phyloP scores from a whole-genome alignment of 2,797 vertebrate genomes.

The Sebastes wilsoni region DNA sequence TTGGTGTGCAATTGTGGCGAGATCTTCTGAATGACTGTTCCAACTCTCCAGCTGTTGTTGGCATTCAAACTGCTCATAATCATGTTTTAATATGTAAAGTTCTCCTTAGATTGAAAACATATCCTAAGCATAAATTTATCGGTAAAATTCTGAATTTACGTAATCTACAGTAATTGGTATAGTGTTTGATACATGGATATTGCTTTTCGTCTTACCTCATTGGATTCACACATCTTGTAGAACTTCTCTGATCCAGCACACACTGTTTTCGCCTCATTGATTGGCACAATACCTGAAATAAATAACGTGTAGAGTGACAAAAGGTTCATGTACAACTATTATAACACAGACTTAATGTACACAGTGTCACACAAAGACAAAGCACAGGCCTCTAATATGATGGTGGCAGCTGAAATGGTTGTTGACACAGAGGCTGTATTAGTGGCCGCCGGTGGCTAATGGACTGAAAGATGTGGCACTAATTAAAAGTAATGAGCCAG shows the following conservation, averaged over 20 bases:
- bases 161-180: background rate
- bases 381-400: background rate
- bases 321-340: background rate
- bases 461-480: constrained; percentile 33
- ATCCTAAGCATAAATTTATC: background rate
- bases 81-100: background rate
- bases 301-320: background rate
- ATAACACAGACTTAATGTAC: background rate
- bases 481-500: constrained; percentile 48
- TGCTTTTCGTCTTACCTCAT: constrained; percentile 84
- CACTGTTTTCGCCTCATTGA: constrained; percentile 92
- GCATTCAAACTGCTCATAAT: background rate
- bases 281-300: constrained; percentile 90
- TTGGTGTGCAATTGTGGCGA: background rate
- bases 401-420: constrained; percentile 7
- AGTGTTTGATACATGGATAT: background rate
- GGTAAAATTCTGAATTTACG: background rate
- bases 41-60: background rate
- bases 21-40: background rate
- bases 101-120: background rate
- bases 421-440: constrained; percentile 30
- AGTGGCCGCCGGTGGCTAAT: constrained; percentile 32
- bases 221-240: constrained; percentile 95
- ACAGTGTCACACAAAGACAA: background rate
- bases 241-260: constrained; percentile 93